Base-by-base conservation (phyloP, 2,113 vertebrate genomes). In the Pelvicachromis taeniatus region DNA sequence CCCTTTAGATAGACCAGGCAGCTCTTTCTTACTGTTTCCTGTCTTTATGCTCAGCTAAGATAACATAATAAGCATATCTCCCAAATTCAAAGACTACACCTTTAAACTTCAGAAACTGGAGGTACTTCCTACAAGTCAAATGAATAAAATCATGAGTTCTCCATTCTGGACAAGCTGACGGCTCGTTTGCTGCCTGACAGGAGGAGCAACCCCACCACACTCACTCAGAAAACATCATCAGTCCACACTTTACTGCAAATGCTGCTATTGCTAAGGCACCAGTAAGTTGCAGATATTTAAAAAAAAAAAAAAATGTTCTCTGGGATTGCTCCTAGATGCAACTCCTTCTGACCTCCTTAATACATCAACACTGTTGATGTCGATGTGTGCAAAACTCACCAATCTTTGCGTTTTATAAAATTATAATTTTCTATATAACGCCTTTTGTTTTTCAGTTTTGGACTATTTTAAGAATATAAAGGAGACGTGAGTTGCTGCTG, bases 231-330 rank as follows among this genome's bases (percentile, higher is more conserved):
- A 80, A 87, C 59, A 55, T 38, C 38, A 53, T 85, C 81, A 80
- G 52, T 73, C 75, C 53, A 80, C 9, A 54, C 19, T 17, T 52
- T 4, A 81, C 52, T 61, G 77, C 55, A 21, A 87, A 77, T 7
- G 4, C 38, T 87, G 26, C 80, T 68, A n/a, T 78, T 70, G 80
- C 88, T 80, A 91, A 93, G 92, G 92, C 93, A 94, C 92, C 84
- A 84, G 80, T 58, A 91, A 91, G 65, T 29, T 70, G 40, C 65
- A 70, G 65, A 26, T 70, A 70, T 45, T 70, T 19, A 0, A 1
- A 12, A 26, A 26, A 70, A 12, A 0, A 1, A 12, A 26, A 26
- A 70, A 12, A 31, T 3, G 4, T 0, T 73, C 40, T 70, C 40
- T 9, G 11, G 21, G 40, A 73, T 73, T 29, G 14, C 9, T 73